phyloP scores from a whole-genome alignment of 2,113 vertebrate species.

The Pygoscelis adeliae region DNA sequence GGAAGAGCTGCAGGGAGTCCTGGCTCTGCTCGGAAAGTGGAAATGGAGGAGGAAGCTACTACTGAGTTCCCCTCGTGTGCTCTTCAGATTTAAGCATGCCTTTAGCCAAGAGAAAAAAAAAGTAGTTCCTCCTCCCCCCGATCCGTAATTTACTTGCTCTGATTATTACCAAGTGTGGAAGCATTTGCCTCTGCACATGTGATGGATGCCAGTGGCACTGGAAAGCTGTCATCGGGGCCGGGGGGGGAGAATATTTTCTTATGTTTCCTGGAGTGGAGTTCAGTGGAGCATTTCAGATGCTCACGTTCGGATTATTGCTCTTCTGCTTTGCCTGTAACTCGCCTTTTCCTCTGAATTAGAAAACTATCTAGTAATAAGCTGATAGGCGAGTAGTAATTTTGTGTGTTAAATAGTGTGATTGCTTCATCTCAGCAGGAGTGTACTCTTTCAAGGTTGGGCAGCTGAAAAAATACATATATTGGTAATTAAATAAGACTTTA shows the following conservation, averaged over 20 bases:
- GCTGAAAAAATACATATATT: background rate
- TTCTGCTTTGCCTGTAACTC: background rate
- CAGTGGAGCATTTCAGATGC: constrained; percentile 11
- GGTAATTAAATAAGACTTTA: background rate
- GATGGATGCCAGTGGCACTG: constrained; percentile 28
- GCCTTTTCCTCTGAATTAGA: background rate
- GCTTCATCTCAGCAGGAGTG: background rate
- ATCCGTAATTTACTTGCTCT: constrained; percentile 44
- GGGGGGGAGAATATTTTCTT: background rate
- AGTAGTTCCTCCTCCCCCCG: background rate
- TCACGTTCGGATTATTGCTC: background rate
- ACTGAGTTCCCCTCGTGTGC: background rate
- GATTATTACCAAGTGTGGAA: constrained; percentile 52
- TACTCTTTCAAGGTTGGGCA: background rate
- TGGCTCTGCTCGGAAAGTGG: background rate
- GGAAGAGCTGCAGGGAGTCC: background rate
- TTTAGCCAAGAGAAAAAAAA: background rate
- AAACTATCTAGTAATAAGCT: background rate
- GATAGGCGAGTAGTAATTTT: background rate
- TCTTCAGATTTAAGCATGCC: background rate
- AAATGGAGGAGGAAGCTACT: background rate
- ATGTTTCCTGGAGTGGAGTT: constrained; percentile 1
- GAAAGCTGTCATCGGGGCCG: background rate
- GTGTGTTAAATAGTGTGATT: background rate
- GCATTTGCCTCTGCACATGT: constrained; percentile 40